Conservation (phyloP, 2,888 invertebrate genomes). For the Podabrus alpinus region DNA sequence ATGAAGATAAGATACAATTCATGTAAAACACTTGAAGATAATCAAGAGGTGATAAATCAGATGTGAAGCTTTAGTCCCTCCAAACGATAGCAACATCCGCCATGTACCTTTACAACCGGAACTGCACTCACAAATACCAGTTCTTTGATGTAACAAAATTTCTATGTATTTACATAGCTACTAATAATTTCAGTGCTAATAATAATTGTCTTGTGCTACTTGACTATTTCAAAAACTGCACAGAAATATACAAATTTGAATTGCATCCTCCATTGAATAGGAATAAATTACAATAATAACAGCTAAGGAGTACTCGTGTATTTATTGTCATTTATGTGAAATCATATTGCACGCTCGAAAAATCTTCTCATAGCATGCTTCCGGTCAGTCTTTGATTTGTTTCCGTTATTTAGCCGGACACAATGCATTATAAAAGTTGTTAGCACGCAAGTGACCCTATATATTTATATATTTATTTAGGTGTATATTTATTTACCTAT, state of each 20-base stretch:
- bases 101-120: slow-evolving; percentile 21
- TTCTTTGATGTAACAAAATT: background rate
- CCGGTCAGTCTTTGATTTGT: slow-evolving; percentile 27
- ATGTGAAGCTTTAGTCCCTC: slow-evolving; percentile 14
- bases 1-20: slow-evolving; percentile 9
- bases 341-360: slow-evolving; percentile 31
- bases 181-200: background rate
- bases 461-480: background rate
- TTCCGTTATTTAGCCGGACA: slow-evolving; percentile 26
- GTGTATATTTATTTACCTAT: too few relatives aligned
- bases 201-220: background rate
- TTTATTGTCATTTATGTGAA: background rate
- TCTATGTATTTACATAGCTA: background rate
- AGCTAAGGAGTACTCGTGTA: background rate
- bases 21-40: slow-evolving; percentile 16
- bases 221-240: background rate
- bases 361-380: slow-evolving; percentile 25
- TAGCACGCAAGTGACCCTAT: background rate
- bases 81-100: slow-evolving; percentile 26
- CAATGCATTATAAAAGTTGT: slow-evolving; percentile 1
- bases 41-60: slow-evolving; percentile 14
- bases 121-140: slow-evolving; percentile 18
- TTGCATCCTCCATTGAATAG: background rate
- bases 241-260: background rate
- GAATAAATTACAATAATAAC: background rate